Conservation (phyloP, 2,888 invertebrate genomes). For the Andrena hattorfiana region DNA sequence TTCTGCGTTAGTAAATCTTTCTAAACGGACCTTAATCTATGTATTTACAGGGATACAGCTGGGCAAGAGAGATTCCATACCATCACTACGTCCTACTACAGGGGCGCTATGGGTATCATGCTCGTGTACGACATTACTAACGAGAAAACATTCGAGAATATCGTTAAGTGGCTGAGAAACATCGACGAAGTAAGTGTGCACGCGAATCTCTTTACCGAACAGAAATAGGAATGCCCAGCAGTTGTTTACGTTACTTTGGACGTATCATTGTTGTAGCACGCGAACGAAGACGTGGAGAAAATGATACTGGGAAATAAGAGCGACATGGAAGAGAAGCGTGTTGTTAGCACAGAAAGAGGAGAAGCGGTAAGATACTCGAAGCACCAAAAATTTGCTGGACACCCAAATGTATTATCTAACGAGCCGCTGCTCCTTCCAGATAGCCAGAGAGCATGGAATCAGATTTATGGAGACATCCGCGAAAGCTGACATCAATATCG, state of each 20-base stretch:
- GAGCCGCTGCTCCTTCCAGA: constrained; percentile 86
- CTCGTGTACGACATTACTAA: constrained; percentile 99
- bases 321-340: constrained; percentile 98
- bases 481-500: constrained; percentile 98
- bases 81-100: constrained; percentile 98
- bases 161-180: constrained; percentile 98
- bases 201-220: neutral
- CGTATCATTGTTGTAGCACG: constrained; percentile 89
- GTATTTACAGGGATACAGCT: constrained; percentile 91
- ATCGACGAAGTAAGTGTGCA: constrained; percentile 94
- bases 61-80: constrained; percentile 99
- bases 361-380: constrained; percentile 89
- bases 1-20: constrained; percentile 61
- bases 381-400: neutral
- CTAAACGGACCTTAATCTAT: constrained; percentile 43
- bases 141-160: constrained; percentile 99
- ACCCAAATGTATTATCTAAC: neutral
- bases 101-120: constrained; percentile 99
- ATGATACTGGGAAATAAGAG: constrained; percentile 99
- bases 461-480: constrained; percentile 99
- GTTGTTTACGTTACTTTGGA: neutral
- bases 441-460: constrained; percentile 97
- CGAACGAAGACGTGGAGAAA: constrained; percentile 99
- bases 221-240: neutral
- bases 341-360: constrained; percentile 96